These are phyloP conservation scores for Labia minor DNA, from an alignment of 2,888 invertebrate species.

Conservation along the genomic window DNA sequence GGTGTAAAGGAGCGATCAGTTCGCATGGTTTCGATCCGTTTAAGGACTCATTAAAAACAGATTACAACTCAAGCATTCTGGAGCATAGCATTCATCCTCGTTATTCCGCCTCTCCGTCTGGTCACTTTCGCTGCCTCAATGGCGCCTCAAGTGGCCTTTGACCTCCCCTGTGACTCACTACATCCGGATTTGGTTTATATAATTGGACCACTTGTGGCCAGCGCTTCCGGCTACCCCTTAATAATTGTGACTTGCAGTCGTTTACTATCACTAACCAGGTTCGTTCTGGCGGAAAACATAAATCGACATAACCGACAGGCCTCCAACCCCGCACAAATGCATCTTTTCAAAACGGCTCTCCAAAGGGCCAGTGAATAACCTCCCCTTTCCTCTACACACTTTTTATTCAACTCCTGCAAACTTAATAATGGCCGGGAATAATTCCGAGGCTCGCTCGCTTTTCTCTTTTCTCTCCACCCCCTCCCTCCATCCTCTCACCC, in stretches of 20 bases:
- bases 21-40: too few species aligned
- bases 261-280: constrained; percentile 4
- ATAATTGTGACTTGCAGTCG: not conserved
- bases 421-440: too few species aligned
- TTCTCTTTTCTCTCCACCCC: not conserved
- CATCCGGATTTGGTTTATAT: constrained; percentile 13
- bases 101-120: not conserved
- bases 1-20: too few species aligned
- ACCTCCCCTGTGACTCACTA: constrained; percentile 13
- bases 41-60: constrained; percentile 3
- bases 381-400: not conserved
- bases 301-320: not conserved
- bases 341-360: not conserved
- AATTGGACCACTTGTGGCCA: constrained; percentile 4
- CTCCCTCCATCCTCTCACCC: not conserved
- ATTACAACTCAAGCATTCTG: too few species aligned
- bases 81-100: not conserved
- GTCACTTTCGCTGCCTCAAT: not conserved
- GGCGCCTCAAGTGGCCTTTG: constrained; percentile 8
- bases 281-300: not conserved
- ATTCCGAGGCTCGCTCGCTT: too few species aligned
- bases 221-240: not conserved
- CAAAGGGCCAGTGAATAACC: not conserved
- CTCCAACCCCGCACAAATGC: constrained; percentile 5
- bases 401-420: too few species aligned